Evolutionary conservation across 2,113 vertebrate species (phyloP).

Genomic region (Sturnira hondurensis): DNA sequence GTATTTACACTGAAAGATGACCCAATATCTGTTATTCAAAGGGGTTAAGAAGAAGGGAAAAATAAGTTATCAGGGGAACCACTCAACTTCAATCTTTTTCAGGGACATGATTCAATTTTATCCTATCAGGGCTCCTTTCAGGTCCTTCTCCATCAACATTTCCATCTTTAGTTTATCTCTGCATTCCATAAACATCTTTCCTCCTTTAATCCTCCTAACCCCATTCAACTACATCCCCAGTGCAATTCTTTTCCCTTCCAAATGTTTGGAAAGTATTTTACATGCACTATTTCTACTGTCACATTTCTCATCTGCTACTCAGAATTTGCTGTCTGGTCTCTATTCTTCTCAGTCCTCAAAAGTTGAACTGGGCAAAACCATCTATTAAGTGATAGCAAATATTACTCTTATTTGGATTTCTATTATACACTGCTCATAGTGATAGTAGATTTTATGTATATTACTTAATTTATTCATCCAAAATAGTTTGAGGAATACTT

Average conservation of each 20-base stretch:
- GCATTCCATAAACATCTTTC: background rate
- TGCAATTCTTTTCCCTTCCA: background rate
- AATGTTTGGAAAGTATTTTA: background rate
- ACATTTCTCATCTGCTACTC: background rate
- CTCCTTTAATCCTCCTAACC: background rate
- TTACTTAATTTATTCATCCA: background rate
- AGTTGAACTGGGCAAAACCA: background rate
- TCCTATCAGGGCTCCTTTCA: background rate
- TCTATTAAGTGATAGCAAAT: background rate
- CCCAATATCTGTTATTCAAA: background rate
- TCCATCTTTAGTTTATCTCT: background rate
- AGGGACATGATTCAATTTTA: background rate
- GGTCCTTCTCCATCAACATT: background rate
- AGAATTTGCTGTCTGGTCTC: background rate
- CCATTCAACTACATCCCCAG: background rate
- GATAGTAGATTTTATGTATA: background rate
- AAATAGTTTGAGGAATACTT: background rate
- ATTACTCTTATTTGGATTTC: background rate
- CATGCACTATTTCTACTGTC: background rate
- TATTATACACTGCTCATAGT: background rate
- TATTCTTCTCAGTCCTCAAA: background rate
- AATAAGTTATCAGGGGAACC: background rate
- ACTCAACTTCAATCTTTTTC: background rate
- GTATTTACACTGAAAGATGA: background rate
- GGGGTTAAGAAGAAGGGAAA: background rate